Conservation (phyloP, 92 coral and sea anemone species). For the Nematostella vectensis region DNA sequence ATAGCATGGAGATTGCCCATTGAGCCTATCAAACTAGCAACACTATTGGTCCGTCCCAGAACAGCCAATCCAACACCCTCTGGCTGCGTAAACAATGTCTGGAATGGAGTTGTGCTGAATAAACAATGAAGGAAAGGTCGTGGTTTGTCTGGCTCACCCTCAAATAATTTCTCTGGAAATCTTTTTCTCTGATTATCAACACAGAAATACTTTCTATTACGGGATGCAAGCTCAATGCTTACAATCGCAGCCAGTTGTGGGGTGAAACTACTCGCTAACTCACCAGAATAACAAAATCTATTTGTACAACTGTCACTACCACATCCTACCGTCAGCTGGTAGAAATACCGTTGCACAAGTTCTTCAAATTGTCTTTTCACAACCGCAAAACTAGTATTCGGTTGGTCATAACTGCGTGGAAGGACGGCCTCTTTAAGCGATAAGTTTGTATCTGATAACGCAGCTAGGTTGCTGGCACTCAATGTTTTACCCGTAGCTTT, state of each 20-base stretch:
- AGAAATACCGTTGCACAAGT: conserved; percentile 68
- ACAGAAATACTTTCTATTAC: conserved; percentile 68
- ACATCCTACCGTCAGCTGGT: conserved; percentile 87
- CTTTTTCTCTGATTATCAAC: conserved; percentile 11
- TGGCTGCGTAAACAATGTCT: conserved; percentile 35
- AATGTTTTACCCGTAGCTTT: conserved; percentile 55
- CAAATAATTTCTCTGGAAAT: conserved; percentile 53
- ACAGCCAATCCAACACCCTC: conserved; percentile 1
- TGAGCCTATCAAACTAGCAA: conserved; percentile 9
- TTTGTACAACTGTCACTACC: conserved; percentile 60
- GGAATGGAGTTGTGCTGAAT: conserved; percentile 71
- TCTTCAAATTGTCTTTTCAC: conserved; percentile 64
- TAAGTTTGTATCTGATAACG: conserved; percentile 74
- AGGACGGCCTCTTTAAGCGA: conserved; percentile 76
- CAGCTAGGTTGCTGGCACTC: conserved; percentile 96
- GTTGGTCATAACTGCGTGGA: conserved; percentile 73
- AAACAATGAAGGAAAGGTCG: conserved; percentile 75
- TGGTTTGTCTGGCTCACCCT: conserved; percentile 52
- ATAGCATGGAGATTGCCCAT: conserved; percentile 6
- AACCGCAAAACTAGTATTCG: conserved; percentile 51
- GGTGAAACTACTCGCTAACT: conserved; percentile 41
- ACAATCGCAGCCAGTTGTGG: conserved; percentile 74
- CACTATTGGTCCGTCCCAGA: conserved; percentile 9
- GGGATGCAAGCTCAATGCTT: conserved; percentile 87
- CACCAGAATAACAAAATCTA: conserved; percentile 72